A percentile compares a stretch with the other conserved stretches of the same genome.
phyloP scores from a whole-genome alignment of 2,888 invertebrate genomes.

The Trachelus iudaicus region DNA sequence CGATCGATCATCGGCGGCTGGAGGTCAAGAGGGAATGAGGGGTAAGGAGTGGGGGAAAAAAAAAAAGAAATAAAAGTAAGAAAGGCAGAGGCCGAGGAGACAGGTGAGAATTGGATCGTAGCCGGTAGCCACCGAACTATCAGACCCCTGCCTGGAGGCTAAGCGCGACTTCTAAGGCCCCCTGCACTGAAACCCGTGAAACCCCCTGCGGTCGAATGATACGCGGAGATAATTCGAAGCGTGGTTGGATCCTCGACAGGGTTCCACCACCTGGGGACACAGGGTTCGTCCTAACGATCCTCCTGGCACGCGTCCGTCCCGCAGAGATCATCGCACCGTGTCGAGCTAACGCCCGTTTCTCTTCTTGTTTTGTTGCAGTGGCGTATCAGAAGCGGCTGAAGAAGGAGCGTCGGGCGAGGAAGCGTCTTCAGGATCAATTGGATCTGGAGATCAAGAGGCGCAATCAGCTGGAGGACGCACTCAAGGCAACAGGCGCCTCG shows the following conservation, averaged over 20 bases:
- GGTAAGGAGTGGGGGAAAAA: too few relatives aligned
- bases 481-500: constrained; percentile 80
- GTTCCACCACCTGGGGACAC: constrained; percentile 51
- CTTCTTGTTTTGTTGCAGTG: constrained; percentile 70
- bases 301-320: constrained; percentile 19
- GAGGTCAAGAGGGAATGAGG: background rate
- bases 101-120: background rate
- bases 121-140: constrained; percentile 40
- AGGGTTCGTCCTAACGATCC: constrained; percentile 15
- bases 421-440: constrained; percentile 86
- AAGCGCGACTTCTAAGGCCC: constrained; percentile 17
- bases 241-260: constrained; percentile 47
- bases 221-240: constrained; percentile 46
- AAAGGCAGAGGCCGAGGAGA: background rate
- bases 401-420: constrained; percentile 85
- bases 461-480: constrained; percentile 82
- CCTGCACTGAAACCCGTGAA: constrained; percentile 28
- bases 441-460: constrained; percentile 84
- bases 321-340: constrained; percentile 26
- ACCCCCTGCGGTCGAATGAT: constrained; percentile 57
- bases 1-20: background rate
- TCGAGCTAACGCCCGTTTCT: constrained; percentile 6
- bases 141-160: constrained; percentile 42
- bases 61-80: constrained; percentile 21
- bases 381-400: constrained; percentile 90